Evolutionary conservation across 2,113 vertebrate species (phyloP).

Genomic region (Lipophrys pholis): DNA sequence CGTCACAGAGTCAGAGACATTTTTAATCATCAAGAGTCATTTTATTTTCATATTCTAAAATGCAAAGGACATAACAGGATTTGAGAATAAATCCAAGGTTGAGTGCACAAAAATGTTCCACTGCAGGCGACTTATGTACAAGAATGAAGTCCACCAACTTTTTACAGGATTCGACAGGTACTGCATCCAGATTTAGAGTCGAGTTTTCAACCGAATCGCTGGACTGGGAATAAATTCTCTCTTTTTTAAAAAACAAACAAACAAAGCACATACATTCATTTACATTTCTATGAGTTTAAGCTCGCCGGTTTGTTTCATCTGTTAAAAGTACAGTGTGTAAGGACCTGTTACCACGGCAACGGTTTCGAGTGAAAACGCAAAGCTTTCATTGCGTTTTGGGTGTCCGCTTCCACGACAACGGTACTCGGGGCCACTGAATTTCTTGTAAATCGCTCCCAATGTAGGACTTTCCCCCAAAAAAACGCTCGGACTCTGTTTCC

Average conservation of each 20-base stretch:
- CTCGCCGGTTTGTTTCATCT: constrained; percentile 21
- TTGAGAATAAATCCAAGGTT: constrained; percentile 88
- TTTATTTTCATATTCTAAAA: constrained; percentile 86
- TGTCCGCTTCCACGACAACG: too few species aligned
- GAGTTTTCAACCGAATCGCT: constrained; percentile 51
- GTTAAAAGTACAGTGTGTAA: constrained; percentile 60
- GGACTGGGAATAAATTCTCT: constrained; percentile 51
- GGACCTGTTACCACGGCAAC: too few species aligned
- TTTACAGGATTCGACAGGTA: constrained; percentile 74
- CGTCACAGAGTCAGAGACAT: too few species aligned
- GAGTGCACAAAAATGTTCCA: constrained; percentile 87
- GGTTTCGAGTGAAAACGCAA: too few species aligned
- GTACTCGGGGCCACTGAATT: too few species aligned
- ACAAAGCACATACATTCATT: constrained; percentile 60
- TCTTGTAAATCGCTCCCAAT: too few species aligned
- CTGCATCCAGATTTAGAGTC: constrained; percentile 74
- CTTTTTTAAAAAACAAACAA: constrained; percentile 55
- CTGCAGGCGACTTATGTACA: constrained; percentile 85
- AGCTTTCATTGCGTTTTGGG: too few species aligned
- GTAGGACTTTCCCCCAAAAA: too few species aligned
- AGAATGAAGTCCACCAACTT: constrained; percentile 74
- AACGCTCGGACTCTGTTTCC: too few species aligned
- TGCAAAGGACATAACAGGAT: constrained; percentile 87
- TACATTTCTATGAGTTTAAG: constrained; percentile 66
- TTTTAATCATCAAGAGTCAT: constrained; percentile 74